A percentile compares a stretch with the other conserved stretches of the same genome.
Conservation (phyloP, 2,113 vertebrate genomes). For the Oplegnathus fasciatus region DNA sequence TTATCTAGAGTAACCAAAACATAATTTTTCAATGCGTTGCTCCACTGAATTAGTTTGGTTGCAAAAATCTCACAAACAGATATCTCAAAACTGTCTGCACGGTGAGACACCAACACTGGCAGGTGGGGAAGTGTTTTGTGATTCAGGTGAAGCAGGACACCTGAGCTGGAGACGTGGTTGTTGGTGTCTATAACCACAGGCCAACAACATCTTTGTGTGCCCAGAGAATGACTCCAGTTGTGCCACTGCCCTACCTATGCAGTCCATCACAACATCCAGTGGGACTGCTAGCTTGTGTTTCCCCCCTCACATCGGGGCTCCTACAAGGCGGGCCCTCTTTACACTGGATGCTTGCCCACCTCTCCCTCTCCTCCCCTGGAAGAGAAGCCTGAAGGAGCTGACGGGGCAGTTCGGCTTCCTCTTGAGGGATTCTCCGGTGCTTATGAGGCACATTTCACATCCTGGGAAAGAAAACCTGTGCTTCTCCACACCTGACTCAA, state of each 20-base stretch:
- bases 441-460: constrained; percentile 54
- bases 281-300: constrained; percentile 16
- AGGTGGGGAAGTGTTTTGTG: neutral
- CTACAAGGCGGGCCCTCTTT: constrained; percentile 3
- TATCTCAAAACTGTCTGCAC: neutral
- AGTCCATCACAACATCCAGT: constrained; percentile 10
- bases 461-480: constrained; percentile 10
- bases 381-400: constrained; percentile 45
- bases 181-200: neutral
- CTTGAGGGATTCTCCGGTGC: constrained; percentile 40
- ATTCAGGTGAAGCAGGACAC: no score
- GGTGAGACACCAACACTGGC: neutral
- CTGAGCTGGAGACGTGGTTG: neutral
- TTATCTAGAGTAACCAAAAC: neutral
- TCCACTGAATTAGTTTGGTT: no score
- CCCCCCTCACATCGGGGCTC: constrained; percentile 17
- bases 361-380: constrained; percentile 6
- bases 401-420: constrained; percentile 44
- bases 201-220: neutral
- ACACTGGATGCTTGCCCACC: constrained; percentile 29
- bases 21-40: neutral
- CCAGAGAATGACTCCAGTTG: neutral
- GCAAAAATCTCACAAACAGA: neutral
- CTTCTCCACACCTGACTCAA: constrained; percentile 15
- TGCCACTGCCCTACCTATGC: neutral